Evolutionary conservation across 2,113 vertebrate genomes (phyloP), one percentile per base, ranked within the genome.

Genomic region (Chaetodon trifascialis): DNA sequence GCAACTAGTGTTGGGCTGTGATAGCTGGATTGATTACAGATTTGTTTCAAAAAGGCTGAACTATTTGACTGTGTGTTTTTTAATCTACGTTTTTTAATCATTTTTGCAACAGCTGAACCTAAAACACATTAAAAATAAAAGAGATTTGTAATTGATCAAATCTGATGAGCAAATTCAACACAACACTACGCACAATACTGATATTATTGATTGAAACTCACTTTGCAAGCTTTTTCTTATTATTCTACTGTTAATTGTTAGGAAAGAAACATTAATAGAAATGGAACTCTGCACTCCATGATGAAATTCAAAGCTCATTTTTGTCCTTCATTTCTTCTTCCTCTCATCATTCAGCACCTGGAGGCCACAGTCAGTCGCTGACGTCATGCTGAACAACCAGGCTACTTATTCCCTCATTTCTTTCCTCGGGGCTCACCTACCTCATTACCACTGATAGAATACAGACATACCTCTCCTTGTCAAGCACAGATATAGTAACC

Each of bases 341-440:
- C 67, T 25, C 34, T 73, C 44, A 19, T 85, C 83, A 65, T 36
- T 71, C 79, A 82, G 55, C 79, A 46, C 40, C 19, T n/a, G 19
- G 46, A 58, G 49, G 69, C 77, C 59, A 42, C 74, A 21, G 17
- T 44, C 10, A 52, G 25, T 46, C 14, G 1, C 25, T 74, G 86
- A 78, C 63, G 51, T 82, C 74, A 81, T 34, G 12, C 51, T 40
- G 12, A 74, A 88, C 69, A 78, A 73, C 79, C 10, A n/a, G 40
- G 40, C 72, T 40, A 73, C 42, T 79, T 52, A 60, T 51, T 71
- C 75, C 60, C 59, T 65, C 49, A 64, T 68, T 76, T 79, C 65
- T 73, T 49, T n/a, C 66, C 42, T 38, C 46, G 1, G 70, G 74
- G 59, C 25, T 63, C 47, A 76, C 63, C 23, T 77, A 44, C 19